Base-by-base conservation (phyloP, 2,797 vertebrate genomes). In the Bradypodion ventrale region DNA sequence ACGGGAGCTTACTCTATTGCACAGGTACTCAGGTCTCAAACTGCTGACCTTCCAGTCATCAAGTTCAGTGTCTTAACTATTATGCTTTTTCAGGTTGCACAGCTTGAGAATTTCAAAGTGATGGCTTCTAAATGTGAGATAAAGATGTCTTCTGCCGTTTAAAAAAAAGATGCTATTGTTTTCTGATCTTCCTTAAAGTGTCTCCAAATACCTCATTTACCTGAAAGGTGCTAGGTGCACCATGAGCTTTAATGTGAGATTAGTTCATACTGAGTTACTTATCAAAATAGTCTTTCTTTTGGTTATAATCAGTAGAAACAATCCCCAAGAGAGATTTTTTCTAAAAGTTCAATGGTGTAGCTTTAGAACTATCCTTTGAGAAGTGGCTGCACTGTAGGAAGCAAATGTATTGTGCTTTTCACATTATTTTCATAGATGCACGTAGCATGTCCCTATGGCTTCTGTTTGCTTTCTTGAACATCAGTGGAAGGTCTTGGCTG, bases 81-180 rank as follows among this genome's bases (percentile, higher is more conserved):
- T 74, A 83, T 49, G 32, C 35, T 81, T 90, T 86, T 84, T 84
- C 86, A 87, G 87, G 44, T 78, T 83, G 74, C 83, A 89, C 87
- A 91, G 82, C 86, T 77, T 5, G 15, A 77, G 88, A 69, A 49
- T 40, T 15, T 78, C 82, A 68, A 25, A 0, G 91, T 84, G 90
- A 90, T 88, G 89, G 82, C 69, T 66, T 46, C 69, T 42, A 66
- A 49, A 42, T 32, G 19, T 66, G 60, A 65, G 69, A 32, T 85
- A 25, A 74, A 80, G 35, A 82, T 91, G 89, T 83, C 59, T 1
- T 75, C 86, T 88, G 82, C 44, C 83, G 65, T 75, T 82, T 63
- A 1, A 0, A 62, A 21, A 42, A 19, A 56, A 15, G 49, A 70
- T 70, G n/a, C 83, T 86, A 65, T 49, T 85, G n/a, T 85, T 89